phyloP scores from a whole-genome alignment of 53 echinoderm and acorn worm species.

The Mesocentrotus franciscanus region DNA sequence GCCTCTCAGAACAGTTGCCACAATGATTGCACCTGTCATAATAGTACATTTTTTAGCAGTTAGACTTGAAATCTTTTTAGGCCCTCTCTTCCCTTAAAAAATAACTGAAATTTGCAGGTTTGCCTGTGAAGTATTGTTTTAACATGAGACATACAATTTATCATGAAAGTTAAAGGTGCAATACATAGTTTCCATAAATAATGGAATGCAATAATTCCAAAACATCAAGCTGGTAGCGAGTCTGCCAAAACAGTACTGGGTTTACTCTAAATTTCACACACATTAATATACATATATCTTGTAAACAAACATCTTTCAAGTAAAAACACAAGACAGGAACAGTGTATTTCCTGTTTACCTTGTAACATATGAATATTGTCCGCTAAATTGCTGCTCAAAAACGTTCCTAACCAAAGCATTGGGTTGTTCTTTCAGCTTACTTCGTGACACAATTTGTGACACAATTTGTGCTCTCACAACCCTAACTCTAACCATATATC shows the following conservation, averaged over 20 bases:
- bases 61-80: neutral
- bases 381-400: constrained; percentile 92
- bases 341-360: neutral
- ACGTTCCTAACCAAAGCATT: constrained; percentile 73
- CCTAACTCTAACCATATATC: too few relatives aligned
- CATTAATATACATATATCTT: neutral
- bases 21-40: constrained; percentile 89
- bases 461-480: too few relatives aligned
- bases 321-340: neutral
- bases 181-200: too few relatives aligned
- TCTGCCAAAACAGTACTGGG: neutral
- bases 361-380: constrained; percentile 87
- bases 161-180: too few relatives aligned
- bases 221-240: too few relatives aligned
- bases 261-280: neutral
- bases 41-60: neutral
- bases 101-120: too few relatives aligned
- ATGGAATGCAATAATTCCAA: too few relatives aligned
- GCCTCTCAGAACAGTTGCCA: constrained; percentile 81
- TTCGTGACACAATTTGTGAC: too few relatives aligned
- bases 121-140: too few relatives aligned
- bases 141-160: too few relatives aligned
- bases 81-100: too few relatives aligned
- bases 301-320: neutral
- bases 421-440: constrained; percentile 72